These are phyloP conservation scores for Pomatorhinus ruficollis DNA, from an alignment of 2,113 vertebrate genomes.

Conservation along the genomic window DNA sequence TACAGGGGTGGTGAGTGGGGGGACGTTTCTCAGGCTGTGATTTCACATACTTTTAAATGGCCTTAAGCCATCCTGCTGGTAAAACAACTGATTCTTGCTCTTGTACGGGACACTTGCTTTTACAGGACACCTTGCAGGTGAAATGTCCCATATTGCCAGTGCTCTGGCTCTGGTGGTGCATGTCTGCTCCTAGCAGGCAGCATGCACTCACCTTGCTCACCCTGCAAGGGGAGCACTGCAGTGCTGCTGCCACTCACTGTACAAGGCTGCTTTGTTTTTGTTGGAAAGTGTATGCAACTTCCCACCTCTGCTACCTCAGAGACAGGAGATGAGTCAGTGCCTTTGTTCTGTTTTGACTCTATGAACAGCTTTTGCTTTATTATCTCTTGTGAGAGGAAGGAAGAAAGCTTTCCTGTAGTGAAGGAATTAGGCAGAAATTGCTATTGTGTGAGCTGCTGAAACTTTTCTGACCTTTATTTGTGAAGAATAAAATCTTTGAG, in stretches of 20 bases:
- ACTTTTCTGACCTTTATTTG: not conserved
- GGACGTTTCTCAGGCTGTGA: not conserved
- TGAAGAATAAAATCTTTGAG: not conserved
- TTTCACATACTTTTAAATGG: not conserved
- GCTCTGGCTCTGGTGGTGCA: not conserved
- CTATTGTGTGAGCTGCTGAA: not conserved
- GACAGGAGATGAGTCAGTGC: not conserved
- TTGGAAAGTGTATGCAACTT: not conserved
- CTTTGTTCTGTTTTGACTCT: not conserved
- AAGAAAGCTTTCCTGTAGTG: not conserved
- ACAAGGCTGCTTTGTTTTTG: not conserved
- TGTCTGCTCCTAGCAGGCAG: not conserved
- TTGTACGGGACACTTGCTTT: not conserved
- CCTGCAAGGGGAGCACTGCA: not conserved
- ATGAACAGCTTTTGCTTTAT: not conserved
- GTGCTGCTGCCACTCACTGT: not conserved
- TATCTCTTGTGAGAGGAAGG: not conserved
- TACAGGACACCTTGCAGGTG: too few relatives aligned
- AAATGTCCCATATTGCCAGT: rapidly evolving
- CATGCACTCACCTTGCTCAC: not conserved
- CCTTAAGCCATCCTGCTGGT: not conserved
- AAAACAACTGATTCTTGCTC: not conserved
- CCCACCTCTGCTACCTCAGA: not conserved
- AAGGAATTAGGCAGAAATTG: not conserved
- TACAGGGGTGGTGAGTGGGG: rapidly evolving